These are phyloP conservation scores for Hydropotes inermis DNA, from an alignment of 2,113 vertebrate species.

Conservation along the genomic window DNA sequence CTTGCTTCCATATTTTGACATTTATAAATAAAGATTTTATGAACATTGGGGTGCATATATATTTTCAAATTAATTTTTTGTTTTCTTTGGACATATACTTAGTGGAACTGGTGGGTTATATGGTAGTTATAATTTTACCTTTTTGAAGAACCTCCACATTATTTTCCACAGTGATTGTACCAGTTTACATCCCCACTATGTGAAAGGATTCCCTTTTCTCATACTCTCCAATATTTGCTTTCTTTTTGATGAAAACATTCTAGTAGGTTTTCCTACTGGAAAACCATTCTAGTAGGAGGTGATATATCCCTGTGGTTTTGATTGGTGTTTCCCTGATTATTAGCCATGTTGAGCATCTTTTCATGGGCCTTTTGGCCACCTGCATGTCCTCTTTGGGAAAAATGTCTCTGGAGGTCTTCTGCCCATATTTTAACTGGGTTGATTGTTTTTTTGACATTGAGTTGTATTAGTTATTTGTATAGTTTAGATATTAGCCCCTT, in stretches of 20 bases:
- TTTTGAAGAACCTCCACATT: neutral
- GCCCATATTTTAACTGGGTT: neutral
- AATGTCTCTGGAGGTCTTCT: neutral
- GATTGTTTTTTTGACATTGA: neutral
- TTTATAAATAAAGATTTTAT: neutral
- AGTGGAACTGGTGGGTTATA: neutral
- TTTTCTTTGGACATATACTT: neutral
- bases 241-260: neutral
- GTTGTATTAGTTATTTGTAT: neutral
- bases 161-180: neutral
- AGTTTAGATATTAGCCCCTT: neutral
- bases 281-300: neutral
- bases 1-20: neutral
- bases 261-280: neutral
- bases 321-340: neutral
- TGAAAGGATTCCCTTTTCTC: neutral
- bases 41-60: neutral
- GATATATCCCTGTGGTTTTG: neutral
- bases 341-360: neutral
- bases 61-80: neutral
- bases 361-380: neutral
- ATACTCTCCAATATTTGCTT: neutral
- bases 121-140: neutral
- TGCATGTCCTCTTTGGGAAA: neutral
- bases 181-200: neutral